Evolutionary conservation across 2,797 vertebrate species (phyloP).

Genomic region (Danio aesculapii): DNA sequence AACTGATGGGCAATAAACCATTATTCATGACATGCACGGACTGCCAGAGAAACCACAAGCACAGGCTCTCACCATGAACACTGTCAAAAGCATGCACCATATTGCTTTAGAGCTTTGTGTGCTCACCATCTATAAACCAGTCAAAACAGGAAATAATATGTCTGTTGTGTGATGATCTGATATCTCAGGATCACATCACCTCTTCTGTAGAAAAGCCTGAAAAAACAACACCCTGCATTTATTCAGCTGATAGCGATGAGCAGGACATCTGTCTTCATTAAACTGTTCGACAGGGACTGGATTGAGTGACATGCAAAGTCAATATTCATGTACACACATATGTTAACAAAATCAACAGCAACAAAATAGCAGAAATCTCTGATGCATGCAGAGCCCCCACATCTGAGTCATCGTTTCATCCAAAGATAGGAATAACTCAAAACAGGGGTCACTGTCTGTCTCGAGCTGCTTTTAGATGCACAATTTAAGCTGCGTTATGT

Average conservation of each 20-base stretch:
- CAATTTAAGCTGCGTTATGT: no score
- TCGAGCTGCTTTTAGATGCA: neutral
- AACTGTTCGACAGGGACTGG: neutral
- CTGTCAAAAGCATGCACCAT: neutral
- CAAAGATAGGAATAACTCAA: conserved; percentile 52
- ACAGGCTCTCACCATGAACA: conserved; percentile 24
- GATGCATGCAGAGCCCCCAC: conserved; percentile 1
- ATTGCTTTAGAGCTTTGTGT: conserved; percentile 5
- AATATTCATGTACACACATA: neutral
- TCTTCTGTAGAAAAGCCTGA: neutral
- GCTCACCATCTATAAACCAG: neutral
- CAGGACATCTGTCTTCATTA: conserved; percentile 30
- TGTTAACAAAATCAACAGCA: neutral
- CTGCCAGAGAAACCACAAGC: conserved; percentile 46
- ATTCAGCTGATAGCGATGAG: conserved; percentile 3
- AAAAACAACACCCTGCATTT: neutral
- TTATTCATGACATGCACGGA: conserved; percentile 50
- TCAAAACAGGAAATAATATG: neutral
- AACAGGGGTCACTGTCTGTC: conserved; percentile 3
- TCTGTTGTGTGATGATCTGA: neutral
- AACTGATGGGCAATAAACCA: conserved; percentile 57
- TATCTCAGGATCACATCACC: conserved; percentile 10
- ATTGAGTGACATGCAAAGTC: neutral
- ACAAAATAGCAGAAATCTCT: conserved; percentile 9
- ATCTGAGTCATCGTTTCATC: conserved; percentile 3